Percentiles rank a stretch among this genome's conserved stretches.
Evolutionary conservation across 2,888 invertebrate species (phyloP).

Genomic region (Amphipyra berbera): DNA sequence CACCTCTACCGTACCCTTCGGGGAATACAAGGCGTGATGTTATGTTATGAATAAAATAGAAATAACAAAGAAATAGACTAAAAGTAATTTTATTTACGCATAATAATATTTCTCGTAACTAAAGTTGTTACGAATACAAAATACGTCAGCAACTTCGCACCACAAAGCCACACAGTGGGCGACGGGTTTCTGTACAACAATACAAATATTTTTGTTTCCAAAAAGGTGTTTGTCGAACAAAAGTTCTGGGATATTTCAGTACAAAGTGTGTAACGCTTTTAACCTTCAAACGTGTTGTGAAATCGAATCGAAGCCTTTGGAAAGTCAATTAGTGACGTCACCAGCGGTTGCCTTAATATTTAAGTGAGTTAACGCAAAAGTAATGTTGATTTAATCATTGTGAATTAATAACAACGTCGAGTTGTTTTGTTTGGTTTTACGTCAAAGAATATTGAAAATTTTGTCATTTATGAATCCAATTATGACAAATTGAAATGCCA

Average conservation of each 20-base stretch:
- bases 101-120: neutral
- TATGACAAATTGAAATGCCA: no score
- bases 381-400: constrained; percentile 8
- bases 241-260: neutral
- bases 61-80: no score
- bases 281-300: constrained; percentile 11
- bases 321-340: constrained; percentile 36
- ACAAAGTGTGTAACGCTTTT: constrained; percentile 7
- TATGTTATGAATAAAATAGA: no score
- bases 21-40: no score
- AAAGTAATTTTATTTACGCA: no score
- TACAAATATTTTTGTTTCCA: constrained; percentile 4
- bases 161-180: neutral
- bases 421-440: constrained; percentile 3
- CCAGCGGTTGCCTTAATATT: constrained; percentile 21
- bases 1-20: no score
- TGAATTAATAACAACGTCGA: constrained; percentile 5
- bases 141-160: neutral
- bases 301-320: constrained; percentile 13
- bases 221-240: constrained; percentile 1
- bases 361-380: neutral
- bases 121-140: neutral
- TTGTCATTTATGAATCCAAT: neutral
- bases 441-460: neutral
- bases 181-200: neutral